Evolutionary conservation across 2,888 invertebrate species (phyloP), one percentile per base, ranked within the genome.

Genomic region (Trichogramma evanescens): DNA sequence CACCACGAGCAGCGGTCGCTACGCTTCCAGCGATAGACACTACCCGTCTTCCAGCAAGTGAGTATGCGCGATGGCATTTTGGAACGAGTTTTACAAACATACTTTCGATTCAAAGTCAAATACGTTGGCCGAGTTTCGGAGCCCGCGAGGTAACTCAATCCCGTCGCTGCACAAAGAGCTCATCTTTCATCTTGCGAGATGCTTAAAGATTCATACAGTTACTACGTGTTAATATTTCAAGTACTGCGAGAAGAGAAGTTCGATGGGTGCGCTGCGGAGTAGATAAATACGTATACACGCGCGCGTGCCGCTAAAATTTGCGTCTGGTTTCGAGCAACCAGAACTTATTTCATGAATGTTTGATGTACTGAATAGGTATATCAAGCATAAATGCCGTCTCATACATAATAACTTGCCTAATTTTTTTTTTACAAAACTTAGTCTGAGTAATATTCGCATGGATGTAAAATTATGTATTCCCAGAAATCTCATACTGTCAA

Each of bases 41-140:
- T 75, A 75, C 60, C 65, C 74, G 7, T 72, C 75, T 6, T 69
- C 70, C n/a, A 70, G 70, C 39, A 71, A 69, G 75, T 76, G 65
- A 72, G 73, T 71, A 61, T 26, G 51, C 10, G 39, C 6, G 48
- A 55, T 52, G 42, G 53, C 26, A 26, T 26, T 26, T 26, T 26
- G 26, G 2, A 26, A 26, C 26, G 26, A 26, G 26, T 26, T 26
- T 26, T 26, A 26, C 26, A 26, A 26, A 26, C 26, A 26, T 26
- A 26, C 26, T 26, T 26, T 26, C 26, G 26, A 26, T 26, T 26
- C 2, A 26, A 2, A 26, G 26, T 26, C 26, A 26, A 26, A 26
- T 26, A 3, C 26, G 26, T 26, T 26, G 26, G 3, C 26, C 26
- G 2, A 26, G 26, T 26, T 26, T 26, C 2, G 26, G 26, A 26